A percentile compares a stretch with the other conserved stretches of the same genome.
Conservation (phyloP, 2,797 vertebrate genomes). For the Anabacerthia variegaticeps region DNA sequence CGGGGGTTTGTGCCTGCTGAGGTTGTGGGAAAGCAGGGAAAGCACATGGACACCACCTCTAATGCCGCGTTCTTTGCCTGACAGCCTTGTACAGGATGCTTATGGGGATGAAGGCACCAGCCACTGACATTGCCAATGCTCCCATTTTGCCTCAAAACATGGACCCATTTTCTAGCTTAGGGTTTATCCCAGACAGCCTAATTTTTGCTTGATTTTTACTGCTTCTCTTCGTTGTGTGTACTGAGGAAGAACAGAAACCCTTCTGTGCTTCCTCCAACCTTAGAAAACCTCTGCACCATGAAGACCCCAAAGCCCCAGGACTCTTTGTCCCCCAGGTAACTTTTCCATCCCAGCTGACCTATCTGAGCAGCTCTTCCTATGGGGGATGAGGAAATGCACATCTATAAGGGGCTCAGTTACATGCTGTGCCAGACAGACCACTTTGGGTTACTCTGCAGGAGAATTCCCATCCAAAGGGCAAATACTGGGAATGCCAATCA, state of each 20-base stretch:
- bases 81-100: background rate
- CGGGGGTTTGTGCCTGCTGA: background rate
- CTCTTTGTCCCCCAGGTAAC: background rate
- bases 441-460: background rate
- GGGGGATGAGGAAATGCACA: background rate
- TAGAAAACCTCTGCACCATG: background rate
- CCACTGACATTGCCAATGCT: background rate
- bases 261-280: background rate
- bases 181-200: background rate
- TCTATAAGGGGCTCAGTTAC: background rate
- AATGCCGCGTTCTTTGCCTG: background rate
- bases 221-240: background rate
- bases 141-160: background rate
- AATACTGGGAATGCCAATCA: background rate
- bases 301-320: background rate
- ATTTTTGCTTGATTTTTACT: background rate
- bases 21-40: background rate
- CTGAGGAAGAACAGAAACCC: background rate
- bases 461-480: background rate
- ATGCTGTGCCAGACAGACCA: background rate
- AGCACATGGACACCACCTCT: background rate
- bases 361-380: background rate
- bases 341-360: background rate
- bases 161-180: background rate
- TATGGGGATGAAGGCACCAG: accelerated